Conservation (phyloP, 2,797 vertebrate species). For the Myiothlypis chrysogaster region DNA sequence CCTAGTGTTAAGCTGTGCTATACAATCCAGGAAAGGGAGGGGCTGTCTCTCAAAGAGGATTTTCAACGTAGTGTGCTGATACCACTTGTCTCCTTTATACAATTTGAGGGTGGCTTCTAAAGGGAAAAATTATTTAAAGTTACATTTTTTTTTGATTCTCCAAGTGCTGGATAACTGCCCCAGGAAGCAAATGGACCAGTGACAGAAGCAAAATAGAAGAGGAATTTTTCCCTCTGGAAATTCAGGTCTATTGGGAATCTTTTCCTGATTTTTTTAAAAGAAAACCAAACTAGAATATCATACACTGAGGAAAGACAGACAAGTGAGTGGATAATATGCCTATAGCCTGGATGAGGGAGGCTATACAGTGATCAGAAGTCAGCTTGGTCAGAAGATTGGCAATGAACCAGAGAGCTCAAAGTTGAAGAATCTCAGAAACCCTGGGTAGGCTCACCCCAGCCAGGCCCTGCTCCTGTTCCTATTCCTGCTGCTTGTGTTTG, state of each 20-base stretch:
- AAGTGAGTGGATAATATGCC: no score
- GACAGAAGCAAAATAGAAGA: not conserved
- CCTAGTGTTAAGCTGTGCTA: not conserved
- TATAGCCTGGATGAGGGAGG: not conserved
- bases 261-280: not conserved
- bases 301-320: not conserved
- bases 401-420: not conserved
- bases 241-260: not conserved
- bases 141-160: not conserved
- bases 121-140: not conserved
- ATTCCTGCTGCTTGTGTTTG: not conserved
- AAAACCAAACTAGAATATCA: not conserved
- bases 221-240: not conserved
- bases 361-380: not conserved
- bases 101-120: not conserved
- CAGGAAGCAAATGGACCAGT: not conserved
- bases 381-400: not conserved
- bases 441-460: not conserved
- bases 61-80: not conserved
- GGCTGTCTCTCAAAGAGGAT: not conserved
- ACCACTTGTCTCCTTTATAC: not conserved
- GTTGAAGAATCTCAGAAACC: not conserved
- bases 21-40: not conserved
- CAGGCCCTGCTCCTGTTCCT: not conserved
- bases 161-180: not conserved